These are phyloP conservation scores for Falco novaeseelandiae DNA, from an alignment of 2,797 vertebrate genomes.

Conservation along the genomic window DNA sequence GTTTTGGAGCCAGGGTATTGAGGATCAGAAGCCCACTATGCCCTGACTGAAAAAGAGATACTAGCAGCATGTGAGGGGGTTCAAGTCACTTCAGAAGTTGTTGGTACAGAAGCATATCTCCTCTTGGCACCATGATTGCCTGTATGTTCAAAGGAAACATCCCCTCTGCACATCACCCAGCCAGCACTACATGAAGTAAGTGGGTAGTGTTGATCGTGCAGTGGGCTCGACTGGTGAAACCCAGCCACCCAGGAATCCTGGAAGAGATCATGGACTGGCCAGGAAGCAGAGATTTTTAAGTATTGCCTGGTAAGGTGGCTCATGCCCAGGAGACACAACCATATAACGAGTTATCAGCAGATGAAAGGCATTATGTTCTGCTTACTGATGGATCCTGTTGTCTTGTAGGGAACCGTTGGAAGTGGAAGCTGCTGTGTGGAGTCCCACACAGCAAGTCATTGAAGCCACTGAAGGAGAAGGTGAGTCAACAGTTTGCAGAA, in stretches of 20 bases:
- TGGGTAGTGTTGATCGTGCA: background rate
- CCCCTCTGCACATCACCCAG: background rate
- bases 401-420: background rate
- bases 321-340: background rate
- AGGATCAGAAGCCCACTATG: background rate
- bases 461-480: background rate
- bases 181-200: background rate
- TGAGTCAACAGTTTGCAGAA: background rate
- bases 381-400: background rate
- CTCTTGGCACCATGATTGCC: fast-evolving
- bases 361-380: background rate
- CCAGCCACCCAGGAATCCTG: background rate
- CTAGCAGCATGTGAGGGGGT: background rate
- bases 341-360: background rate
- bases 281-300: background rate
- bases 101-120: background rate
- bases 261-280: background rate
- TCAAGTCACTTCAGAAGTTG: background rate
- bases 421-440: background rate
- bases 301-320: background rate
- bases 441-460: background rate
- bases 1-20: background rate
- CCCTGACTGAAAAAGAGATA: background rate
- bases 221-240: fast-evolving
- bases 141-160: background rate